Evolutionary conservation across 2,888 invertebrate genomes (phyloP), one percentile per base, ranked within the genome.

Genomic region (Apodemia duryi): DNA sequence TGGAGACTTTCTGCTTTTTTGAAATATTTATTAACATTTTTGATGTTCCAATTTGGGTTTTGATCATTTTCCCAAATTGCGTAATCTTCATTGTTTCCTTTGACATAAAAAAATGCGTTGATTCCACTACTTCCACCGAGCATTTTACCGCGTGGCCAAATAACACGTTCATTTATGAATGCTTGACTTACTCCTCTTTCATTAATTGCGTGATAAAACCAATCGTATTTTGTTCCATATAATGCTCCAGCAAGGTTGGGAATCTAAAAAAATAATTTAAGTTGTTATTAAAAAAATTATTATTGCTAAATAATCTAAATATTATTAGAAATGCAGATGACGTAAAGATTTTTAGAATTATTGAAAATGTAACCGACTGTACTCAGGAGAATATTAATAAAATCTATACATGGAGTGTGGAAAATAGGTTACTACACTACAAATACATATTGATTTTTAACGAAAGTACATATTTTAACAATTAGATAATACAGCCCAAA

Each of bases 131-230:
- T 83, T 0, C 94, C 94, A 28, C 94, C 94, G 64, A 94, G 79
- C 79, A 93, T 86, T 78, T 94, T 95, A 0, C 95, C 95, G 66
- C 94, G 85, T 7, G 94, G 91, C 94, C 94, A 94, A 4, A 71
- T 72, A 9, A 85, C 79, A 61, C 78, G 69, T 64, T 79, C 75
- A 62, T 80, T 76, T 66, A 77, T 73, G 54, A 84, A 85, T 93
- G 95, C 96, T 74, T 95, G 85, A 78, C 96, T 96, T 0, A 94
- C 93, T 61, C 91, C 93, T 38, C 94, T 94, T 77, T 95, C 94
- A 0, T 96, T 95, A 74, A 96, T 95, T 0, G 96, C 96, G 79
- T 95, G 94, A 80, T 97, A 97, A 77, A 95, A 93, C 97, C 97
- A 97, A 79, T 97, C 97, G 66, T 96, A 84, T 76, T 72, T 65